A percentile compares a stretch with the other conserved stretches of the same genome.
Evolutionary conservation across 1,140 invertebrate species (phyloP).

Genomic region (Brachionus angularis): DNA sequence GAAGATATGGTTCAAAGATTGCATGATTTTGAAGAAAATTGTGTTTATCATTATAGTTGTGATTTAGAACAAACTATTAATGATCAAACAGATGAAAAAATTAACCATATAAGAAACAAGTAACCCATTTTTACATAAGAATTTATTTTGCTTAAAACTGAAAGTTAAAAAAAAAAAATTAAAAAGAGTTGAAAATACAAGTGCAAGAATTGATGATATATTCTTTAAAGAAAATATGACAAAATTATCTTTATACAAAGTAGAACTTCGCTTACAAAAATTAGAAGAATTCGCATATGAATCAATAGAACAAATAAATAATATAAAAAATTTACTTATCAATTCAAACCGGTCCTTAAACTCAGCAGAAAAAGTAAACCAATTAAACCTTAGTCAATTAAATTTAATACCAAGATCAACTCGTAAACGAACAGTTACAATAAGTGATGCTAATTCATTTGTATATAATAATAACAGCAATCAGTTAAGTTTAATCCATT

Average conservation of each 20-base stretch:
- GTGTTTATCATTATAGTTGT: slow-evolving; percentile 9
- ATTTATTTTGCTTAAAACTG: too few species aligned
- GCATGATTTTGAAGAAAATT: slow-evolving; percentile 44
- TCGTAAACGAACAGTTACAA: neutral
- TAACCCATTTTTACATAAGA: neutral
- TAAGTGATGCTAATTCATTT: slow-evolving; percentile 7
- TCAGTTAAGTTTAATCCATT: neutral
- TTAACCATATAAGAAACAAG: slow-evolving; percentile 21
- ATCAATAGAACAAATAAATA: slow-evolving; percentile 27
- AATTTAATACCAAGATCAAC: neutral
- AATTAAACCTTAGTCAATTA: neutral
- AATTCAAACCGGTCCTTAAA: neutral
- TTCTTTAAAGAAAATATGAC: slow-evolving; percentile 43
- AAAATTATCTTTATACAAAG: slow-evolving; percentile 27
- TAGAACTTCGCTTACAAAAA: slow-evolving; percentile 31
- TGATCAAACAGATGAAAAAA: slow-evolving; percentile 33
- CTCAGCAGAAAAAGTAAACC: neutral
- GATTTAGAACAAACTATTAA: slow-evolving; percentile 23
- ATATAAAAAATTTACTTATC: neutral
- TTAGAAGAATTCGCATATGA: slow-evolving; percentile 35
- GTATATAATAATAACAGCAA: too few species aligned
- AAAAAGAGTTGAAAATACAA: slow-evolving; percentile 33
- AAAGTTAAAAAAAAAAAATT: too few species aligned
- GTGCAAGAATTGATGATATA: slow-evolving; percentile 42
- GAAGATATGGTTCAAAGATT: slow-evolving; percentile 22